These are phyloP conservation scores for Campoplex capitator DNA, from an alignment of 2,888 invertebrate species.

Conservation along the genomic window DNA sequence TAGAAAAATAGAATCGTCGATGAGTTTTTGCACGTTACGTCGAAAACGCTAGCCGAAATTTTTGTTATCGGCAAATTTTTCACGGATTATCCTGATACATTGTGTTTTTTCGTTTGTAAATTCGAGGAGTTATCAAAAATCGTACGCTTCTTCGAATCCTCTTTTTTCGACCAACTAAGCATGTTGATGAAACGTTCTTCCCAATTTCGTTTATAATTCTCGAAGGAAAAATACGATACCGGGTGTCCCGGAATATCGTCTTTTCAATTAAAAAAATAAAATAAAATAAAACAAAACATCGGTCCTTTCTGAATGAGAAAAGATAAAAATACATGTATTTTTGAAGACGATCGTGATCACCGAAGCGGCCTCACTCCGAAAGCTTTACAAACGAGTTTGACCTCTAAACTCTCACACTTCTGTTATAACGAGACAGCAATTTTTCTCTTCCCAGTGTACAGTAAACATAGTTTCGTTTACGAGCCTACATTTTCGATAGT, in stretches of 20 bases:
- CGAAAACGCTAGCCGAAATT: not conserved
- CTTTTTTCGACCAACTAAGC: not conserved
- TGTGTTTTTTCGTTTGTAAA: not conserved
- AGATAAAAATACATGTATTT: not conserved
- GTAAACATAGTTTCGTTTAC: conserved; percentile 12
- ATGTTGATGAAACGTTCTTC: not conserved
- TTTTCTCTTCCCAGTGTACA: not conserved
- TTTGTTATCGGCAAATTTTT: not conserved
- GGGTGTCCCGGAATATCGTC: not conserved
- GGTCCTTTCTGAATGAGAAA: not conserved
- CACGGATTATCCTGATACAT: not conserved
- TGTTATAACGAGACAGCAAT: not conserved
- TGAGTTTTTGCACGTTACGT: not conserved
- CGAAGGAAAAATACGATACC: not conserved
- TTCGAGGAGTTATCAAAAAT: not conserved
- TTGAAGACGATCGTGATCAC: not conserved
- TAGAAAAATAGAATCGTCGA: not conserved
- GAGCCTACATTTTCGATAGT: not conserved
- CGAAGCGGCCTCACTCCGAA: not conserved
- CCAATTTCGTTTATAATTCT: not conserved
- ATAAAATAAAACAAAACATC: no score
- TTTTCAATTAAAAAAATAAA: not conserved
- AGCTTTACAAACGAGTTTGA: conserved; percentile 1
- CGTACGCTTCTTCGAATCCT: not conserved
- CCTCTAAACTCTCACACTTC: not conserved